Evolutionary conservation across 2,113 vertebrate species (phyloP), one percentile per base, ranked within the genome.

Genomic region (Xerus inauris): DNA sequence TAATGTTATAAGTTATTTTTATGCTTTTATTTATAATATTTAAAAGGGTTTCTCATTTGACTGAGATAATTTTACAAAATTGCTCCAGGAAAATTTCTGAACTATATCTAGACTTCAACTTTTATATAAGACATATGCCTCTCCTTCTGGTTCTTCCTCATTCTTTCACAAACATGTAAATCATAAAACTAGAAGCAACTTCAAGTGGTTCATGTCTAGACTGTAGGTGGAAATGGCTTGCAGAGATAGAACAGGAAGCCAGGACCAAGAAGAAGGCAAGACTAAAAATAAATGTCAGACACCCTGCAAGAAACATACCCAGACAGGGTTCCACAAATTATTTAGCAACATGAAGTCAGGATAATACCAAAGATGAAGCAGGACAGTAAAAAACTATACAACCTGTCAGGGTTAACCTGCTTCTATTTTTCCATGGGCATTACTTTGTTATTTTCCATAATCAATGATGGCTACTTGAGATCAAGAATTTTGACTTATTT

Each of bases 191-290:
- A 83, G 82, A 86, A 92, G 80, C 64, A 81, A 89, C 62, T 95
- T 94, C 77, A 82, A 97, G 69, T 87, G 49, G 47, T 71, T 92
- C 49, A 28, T 96, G 91, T 98, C 95, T 97, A 97, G 97, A 97
- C 95, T 89, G 89, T 94, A 92, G 97, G 97, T 94, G 81, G 97
- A 97, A 93, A 30, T 91, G 42, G 17, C n/a, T 95, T 88, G 35
- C 93, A 77, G 87, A 94, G 76, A 87, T 40, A 88, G 54, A 95
- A 82, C 57, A 94, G 73, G 35, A 91, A 97, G 40, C 88, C 51
- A 91, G 40, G 40, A 65, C 19, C 42, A 92, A 20, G 32, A 93
- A 95, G 62, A 83, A 92, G 26, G 30, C 26, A 65, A 62, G 14
- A 69, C 14, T 85, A 76, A 96, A 95, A 95, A 76, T 94, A 94